Conservation (phyloP, 2,888 invertebrate genomes). For the Cheilosia urbana region DNA sequence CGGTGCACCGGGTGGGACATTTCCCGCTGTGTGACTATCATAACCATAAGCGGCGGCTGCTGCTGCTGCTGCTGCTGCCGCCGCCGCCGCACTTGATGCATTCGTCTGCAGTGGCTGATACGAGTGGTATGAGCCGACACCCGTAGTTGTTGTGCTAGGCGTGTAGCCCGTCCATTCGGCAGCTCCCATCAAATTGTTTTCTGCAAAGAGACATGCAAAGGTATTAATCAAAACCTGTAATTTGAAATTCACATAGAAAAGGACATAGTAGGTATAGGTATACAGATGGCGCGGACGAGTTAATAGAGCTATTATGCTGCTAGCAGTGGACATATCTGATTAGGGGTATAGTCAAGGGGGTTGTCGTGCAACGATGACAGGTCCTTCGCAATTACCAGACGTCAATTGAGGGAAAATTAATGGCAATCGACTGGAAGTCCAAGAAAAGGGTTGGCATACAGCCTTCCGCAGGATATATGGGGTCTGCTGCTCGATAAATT, state of each 20-base stretch:
- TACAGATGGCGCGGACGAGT: slow-evolving; percentile 21
- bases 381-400: slow-evolving; percentile 79
- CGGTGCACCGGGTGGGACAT: slow-evolving; percentile 66
- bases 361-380: slow-evolving; percentile 70
- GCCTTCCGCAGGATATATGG: not conserved
- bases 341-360: slow-evolving; percentile 69
- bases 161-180: slow-evolving; percentile 87
- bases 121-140: slow-evolving; percentile 60
- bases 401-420: slow-evolving; percentile 80
- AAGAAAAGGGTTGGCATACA: slow-evolving; percentile 4
- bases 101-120: slow-evolving; percentile 69
- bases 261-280: not conserved
- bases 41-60: slow-evolving; percentile 68
- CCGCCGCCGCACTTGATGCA: slow-evolving; percentile 71
- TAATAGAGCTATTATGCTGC: slow-evolving; percentile 66
- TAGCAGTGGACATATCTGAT: slow-evolving; percentile 60
- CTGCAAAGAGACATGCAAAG: slow-evolving; percentile 81
- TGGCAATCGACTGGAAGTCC: slow-evolving; percentile 54
- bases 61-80: slow-evolving; percentile 57
- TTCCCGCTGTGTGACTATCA: slow-evolving; percentile 73
- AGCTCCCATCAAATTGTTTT: slow-evolving; percentile 87
- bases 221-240: slow-evolving; percentile 71
- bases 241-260: slow-evolving; percentile 30
- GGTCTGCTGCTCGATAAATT: slow-evolving; percentile 31
- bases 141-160: slow-evolving; percentile 82